These are phyloP conservation scores for Heliothis subflexa DNA, from an alignment of 1,140 invertebrate genomes.

Conservation along the genomic window DNA sequence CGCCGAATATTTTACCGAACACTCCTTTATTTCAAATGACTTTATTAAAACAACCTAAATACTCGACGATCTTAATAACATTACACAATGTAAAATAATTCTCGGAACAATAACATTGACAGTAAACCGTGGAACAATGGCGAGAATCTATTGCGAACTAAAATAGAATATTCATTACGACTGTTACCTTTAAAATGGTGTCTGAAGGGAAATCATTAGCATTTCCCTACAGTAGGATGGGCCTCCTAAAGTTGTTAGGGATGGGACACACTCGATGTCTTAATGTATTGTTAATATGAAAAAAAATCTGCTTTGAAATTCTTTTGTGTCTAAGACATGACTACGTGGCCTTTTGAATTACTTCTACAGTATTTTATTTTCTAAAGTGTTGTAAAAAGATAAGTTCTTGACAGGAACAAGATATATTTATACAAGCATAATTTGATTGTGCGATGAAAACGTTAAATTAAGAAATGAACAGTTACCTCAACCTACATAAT, in stretches of 20 bases:
- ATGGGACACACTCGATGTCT: conserved; percentile 41
- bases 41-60: conserved; percentile 13
- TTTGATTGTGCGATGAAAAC: not conserved
- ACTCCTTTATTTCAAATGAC: conserved; percentile 3
- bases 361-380: no score
- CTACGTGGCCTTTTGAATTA: no score
- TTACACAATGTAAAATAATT: conserved; percentile 18
- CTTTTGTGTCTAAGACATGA: no score
- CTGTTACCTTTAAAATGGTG: conserved; percentile 68
- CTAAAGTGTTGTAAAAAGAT: no score
- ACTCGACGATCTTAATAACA: conserved; percentile 22
- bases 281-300: not conserved
- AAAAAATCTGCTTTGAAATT: no score
- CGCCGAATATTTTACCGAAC: not conserved
- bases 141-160: not conserved
- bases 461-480: no score
- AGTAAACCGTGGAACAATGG: conserved; percentile 34
- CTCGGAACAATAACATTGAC: conserved; percentile 31
- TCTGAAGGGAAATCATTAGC: conserved; percentile 76
- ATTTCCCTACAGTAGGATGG: conserved; percentile 74
- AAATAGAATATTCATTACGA: conserved; percentile 60
- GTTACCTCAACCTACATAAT: no score
- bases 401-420: no score
- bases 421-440: not conserved
- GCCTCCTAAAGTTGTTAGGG: conserved; percentile 49